Evolutionary conservation across 2,113 vertebrate genomes (phyloP).

Genomic region (Onychostoma macrolepis): DNA sequence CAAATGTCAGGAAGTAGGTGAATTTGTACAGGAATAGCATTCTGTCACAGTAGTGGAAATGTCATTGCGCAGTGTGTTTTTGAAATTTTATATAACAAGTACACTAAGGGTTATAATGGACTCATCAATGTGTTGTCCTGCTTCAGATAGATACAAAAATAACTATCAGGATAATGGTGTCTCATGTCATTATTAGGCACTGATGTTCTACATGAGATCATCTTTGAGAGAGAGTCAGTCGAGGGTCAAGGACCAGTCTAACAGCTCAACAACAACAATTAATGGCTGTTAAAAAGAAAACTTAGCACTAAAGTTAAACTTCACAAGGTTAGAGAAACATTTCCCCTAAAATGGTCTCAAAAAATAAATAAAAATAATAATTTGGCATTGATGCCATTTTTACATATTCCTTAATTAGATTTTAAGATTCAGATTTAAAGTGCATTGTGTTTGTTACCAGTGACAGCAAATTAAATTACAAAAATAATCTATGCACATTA

Average conservation of each 20-base stretch:
- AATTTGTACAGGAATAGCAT: background rate
- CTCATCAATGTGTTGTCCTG: background rate
- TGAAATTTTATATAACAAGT: background rate
- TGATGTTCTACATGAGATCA: conserved; percentile 2
- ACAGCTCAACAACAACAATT: too few relatives aligned
- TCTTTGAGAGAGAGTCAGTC: background rate
- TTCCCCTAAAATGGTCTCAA: too few relatives aligned
- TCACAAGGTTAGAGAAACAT: too few relatives aligned
- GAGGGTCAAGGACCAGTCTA: background rate
- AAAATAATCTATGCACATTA: background rate
- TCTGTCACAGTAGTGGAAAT: background rate
- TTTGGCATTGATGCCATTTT: background rate
- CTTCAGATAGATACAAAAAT: background rate
- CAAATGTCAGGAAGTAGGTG: background rate
- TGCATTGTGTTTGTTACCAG: background rate
- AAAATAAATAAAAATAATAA: too few relatives aligned
- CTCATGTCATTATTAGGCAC: background rate
- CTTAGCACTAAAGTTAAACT: too few relatives aligned
- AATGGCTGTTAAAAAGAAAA: background rate
- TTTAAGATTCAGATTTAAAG: background rate
- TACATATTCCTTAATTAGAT: background rate
- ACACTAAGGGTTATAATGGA: too few relatives aligned
- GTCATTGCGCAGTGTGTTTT: background rate
- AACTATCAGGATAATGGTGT: background rate
- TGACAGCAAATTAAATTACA: background rate